Conservation (phyloP, 2,113 vertebrate genomes). For the Cinclus mexicanus region DNA sequence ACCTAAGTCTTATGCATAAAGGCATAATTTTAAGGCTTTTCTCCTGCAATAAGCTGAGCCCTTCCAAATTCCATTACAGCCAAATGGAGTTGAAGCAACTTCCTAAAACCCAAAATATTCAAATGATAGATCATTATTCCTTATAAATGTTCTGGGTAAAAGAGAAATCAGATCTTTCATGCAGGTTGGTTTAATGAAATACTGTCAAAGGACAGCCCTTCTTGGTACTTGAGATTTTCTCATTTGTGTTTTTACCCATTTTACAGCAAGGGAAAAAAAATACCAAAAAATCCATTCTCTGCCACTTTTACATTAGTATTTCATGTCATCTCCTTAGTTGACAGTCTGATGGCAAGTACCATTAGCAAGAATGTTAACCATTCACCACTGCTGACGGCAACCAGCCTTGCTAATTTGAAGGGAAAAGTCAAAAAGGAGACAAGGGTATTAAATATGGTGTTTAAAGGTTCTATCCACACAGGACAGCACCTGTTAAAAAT, state of each 20-base stretch:
- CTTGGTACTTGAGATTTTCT: not conserved
- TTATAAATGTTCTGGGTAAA: not conserved
- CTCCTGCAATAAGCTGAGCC: not conserved
- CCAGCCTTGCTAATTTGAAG: not conserved
- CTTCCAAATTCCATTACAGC: not conserved
- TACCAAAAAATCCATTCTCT: not conserved
- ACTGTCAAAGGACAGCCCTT: not conserved
- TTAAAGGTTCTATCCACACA: not conserved
- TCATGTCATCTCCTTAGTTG: not conserved
- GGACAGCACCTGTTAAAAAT: not conserved
- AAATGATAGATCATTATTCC: not conserved
- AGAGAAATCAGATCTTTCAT: not conserved
- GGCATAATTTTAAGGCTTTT: not conserved
- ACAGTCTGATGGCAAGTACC: slow-evolving; percentile 13
- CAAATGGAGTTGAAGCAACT: not conserved
- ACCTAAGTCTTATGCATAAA: not conserved
- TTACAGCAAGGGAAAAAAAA: not conserved
- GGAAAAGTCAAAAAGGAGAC: not conserved
- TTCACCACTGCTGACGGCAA: not conserved
- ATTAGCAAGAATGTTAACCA: not conserved
- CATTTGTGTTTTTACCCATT: not conserved
- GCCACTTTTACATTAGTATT: not conserved
- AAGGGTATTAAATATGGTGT: not conserved
- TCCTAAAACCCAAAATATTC: not conserved
- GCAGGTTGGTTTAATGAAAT: not conserved